Base-by-base conservation (phyloP, 2,797 vertebrate genomes). In the Pelochelys cantorii region DNA sequence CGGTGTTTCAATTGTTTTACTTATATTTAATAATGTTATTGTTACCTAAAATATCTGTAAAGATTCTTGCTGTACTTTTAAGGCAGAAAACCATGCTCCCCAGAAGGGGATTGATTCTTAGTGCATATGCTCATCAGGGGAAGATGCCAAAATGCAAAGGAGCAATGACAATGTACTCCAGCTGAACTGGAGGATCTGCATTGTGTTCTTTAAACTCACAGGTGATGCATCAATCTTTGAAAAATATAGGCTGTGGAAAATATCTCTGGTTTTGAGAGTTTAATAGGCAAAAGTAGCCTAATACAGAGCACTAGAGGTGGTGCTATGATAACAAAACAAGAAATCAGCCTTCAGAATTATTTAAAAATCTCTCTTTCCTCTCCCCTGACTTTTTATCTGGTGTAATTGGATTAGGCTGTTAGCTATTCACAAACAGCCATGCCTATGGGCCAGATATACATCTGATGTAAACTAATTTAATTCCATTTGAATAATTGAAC, bases 11-110 rank as follows among this genome's bases (percentile, higher is more conserved):
- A 5, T 84, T 88, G 75, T 71, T 86, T 71, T 52, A 31, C 59
- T 84, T 93, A 87, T 18, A 34, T 57, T 90, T 88, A 83, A 54
- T 68, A 78, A 53, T 84, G 54, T 57, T 86, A 48, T 74, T 83
- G 20, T 71, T 92, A 25, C 59, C 10, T 60, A 88, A 34, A 37
- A 29, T 31, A 23, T 82, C 25, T 83, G 14, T 48, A 48, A 7
- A 75, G 42, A 14, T 88, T 62, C 68, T 65, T 42, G 71, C 23
- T 13, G 5, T 4, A 53, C 60, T 55, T 48, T 4, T 60, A 57
- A 52, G 23, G 52, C 75, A 53, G 71, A 89, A 37, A 71, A 78
- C 34, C 11, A 68, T 8, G 53, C 52, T 77, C 31, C 5, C 5
- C 37, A 62, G 27, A 20, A 4, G 18, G 68, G 10, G 68, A 37